Evolutionary conservation across 2,797 vertebrate species (phyloP), one percentile per base, ranked within the genome.

Genomic region (Scarus forsteni): DNA sequence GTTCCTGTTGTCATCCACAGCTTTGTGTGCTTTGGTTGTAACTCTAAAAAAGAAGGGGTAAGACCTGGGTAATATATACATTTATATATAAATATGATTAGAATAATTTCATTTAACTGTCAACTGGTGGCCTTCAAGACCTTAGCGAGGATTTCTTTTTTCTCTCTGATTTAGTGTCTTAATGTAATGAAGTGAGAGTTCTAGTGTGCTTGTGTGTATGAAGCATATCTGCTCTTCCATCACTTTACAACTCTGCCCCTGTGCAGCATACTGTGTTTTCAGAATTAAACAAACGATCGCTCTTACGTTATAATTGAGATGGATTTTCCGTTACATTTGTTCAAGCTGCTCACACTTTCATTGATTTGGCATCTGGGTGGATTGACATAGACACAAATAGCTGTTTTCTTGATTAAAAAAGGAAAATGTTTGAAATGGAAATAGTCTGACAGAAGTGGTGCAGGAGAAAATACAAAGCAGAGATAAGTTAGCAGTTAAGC

Each of bases 51-150:
- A 59, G 16, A 10, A 7, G 42, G 11, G 60, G 44, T 69, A 35
- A 78, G 54, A 81, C 66, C 57, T 74, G 82, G 64, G 78, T 85
- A 82, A 87, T 86, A 88, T 86, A 87, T 86, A 84, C 58, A 75
- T 73, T 85, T 85, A 72, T 77, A 83, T 81, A 79, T 66, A 86
- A 66, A 63, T 73, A 76, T 80, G 60, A 85, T 90, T 75, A 34
- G 62, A 80, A 83, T 83, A 80, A 80, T 77, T 84, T 80, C 61
- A 70, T 84, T 83, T 51, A 83, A 83, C 68, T 86, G 82, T 87
- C 55, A 61, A 85, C 80, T 76, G 83, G 92, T 92, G 91, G 91
- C 92, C 91, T 93, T 93, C 60, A 83, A 88, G 60, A 91, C 10
- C 36, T 88, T 82, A 83, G 77, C 52, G 42, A 83, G 34, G 65